Percentiles rank a stretch among this genome's conserved stretches.
These are phyloP conservation scores for Limnephilus rhombicus DNA, from an alignment of 2,888 invertebrate genomes.

Conservation along the genomic window DNA sequence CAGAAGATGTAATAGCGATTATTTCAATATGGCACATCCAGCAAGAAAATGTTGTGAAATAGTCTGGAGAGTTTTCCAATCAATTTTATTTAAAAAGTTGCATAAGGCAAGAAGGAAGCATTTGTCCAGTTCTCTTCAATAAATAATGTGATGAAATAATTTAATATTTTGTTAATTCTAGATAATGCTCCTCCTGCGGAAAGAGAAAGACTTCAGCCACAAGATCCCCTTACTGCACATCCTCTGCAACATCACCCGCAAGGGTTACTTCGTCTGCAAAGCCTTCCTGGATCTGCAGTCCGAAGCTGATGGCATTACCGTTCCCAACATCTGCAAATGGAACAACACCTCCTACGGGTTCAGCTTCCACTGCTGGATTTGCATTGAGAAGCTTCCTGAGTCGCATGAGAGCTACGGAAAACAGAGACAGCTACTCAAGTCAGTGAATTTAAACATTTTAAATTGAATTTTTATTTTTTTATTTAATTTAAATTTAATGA, in stretches of 20 bases:
- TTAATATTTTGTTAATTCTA: constrained; percentile 13
- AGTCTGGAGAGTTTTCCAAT: no score
- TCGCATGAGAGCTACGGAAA: constrained; percentile 67
- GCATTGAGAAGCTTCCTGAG: constrained; percentile 71
- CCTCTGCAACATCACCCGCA: constrained; percentile 64
- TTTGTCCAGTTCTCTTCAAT: no score
- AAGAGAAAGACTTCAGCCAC: constrained; percentile 68
- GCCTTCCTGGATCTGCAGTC: constrained; percentile 77
- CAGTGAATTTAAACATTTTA: constrained; percentile 52
- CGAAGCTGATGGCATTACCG: constrained; percentile 75
- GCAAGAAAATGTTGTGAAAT: no score
- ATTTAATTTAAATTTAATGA: no score
- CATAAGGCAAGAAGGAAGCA: no score
- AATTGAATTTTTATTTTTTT: no score
- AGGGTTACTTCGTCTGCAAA: constrained; percentile 70
- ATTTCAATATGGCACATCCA: no score
- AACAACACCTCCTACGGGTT: constrained; percentile 78
- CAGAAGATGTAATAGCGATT: no score
- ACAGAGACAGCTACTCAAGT: constrained; percentile 77
- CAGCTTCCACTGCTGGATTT: constrained; percentile 78
- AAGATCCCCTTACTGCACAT: constrained; percentile 64
- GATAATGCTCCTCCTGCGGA: constrained; percentile 70
- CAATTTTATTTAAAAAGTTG: no score
- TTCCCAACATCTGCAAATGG: constrained; percentile 79
- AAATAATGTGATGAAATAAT: no score